Evolutionary conservation across 2,113 vertebrate genomes (phyloP).

Genomic region (Pangasianodon gigas): DNA sequence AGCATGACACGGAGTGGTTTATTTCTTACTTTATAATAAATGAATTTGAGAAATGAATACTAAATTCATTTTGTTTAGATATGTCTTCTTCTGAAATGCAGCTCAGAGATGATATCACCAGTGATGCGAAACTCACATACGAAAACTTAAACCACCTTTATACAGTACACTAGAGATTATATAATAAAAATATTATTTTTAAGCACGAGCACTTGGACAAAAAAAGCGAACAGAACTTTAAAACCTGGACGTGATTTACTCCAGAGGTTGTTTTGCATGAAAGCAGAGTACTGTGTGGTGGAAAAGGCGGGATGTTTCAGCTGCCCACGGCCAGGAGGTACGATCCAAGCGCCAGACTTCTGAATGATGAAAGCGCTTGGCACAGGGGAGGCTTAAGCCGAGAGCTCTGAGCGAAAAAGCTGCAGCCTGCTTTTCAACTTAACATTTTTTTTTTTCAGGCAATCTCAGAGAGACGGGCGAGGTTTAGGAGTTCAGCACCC

Average conservation of each 20-base stretch:
- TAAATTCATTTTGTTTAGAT: neutral
- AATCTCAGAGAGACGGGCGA: slow-evolving; percentile 64
- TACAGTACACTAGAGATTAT: slow-evolving; percentile 66
- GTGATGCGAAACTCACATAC: slow-evolving; percentile 58
- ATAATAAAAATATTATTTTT: slow-evolving; percentile 72
- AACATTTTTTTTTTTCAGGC: slow-evolving; percentile 65
- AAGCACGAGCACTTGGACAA: slow-evolving; percentile 48
- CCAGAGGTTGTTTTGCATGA: slow-evolving; percentile 73
- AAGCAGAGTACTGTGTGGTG: slow-evolving; percentile 68
- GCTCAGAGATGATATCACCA: slow-evolving; percentile 48
- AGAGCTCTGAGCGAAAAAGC: slow-evolving; percentile 75
- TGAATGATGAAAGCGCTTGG: slow-evolving; percentile 78
- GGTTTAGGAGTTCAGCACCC: slow-evolving; percentile 66
- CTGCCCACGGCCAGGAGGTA: slow-evolving; percentile 77
- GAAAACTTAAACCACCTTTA: slow-evolving; percentile 49
- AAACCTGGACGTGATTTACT: slow-evolving; percentile 68
- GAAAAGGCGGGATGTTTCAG: slow-evolving; percentile 66
- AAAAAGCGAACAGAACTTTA: slow-evolving; percentile 44
- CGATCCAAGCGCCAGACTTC: slow-evolving; percentile 71
- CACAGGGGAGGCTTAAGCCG: slow-evolving; percentile 73
- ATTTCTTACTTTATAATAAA: neutral
- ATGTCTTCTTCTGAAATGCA: slow-evolving; percentile 1
- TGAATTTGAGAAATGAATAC: neutral
- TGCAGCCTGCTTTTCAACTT: slow-evolving; percentile 73
- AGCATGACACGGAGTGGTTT: neutral